A percentile compares a stretch with the other conserved stretches of the same genome.
Evolutionary conservation across 2,888 invertebrate species (phyloP).

Genomic region (Tricholauxania praeusta): DNA sequence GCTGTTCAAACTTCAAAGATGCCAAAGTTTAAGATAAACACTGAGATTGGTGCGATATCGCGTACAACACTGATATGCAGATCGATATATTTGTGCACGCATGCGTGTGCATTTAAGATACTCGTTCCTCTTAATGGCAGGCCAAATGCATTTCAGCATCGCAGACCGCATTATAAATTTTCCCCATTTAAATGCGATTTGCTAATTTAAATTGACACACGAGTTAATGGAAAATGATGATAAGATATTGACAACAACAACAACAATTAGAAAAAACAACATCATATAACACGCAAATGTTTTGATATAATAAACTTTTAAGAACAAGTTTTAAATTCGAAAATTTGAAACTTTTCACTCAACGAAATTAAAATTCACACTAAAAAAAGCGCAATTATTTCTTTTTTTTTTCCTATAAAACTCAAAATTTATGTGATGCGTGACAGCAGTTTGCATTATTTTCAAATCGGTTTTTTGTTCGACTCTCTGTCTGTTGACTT

Average conservation of each 20-base stretch:
- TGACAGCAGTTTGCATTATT: not conserved
- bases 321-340: not conserved
- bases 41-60: too few relatives aligned
- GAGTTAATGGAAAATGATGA: slow-evolving; percentile 21
- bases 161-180: not conserved
- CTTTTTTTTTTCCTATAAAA: not conserved
- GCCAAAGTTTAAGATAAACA: too few relatives aligned
- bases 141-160: not conserved
- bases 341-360: not conserved
- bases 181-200: not conserved
- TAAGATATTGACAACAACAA: slow-evolving; percentile 9
- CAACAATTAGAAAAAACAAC: not conserved
- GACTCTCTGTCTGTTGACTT: not conserved
- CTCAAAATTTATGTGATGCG: slow-evolving; percentile 12
- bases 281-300: not conserved
- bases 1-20: too few relatives aligned
- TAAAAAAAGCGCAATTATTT: not conserved
- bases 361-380: too few relatives aligned
- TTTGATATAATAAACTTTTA: not conserved
- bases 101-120: too few relatives aligned
- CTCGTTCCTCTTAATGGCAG: too few relatives aligned
- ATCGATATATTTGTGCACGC: too few relatives aligned
- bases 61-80: too few relatives aligned
- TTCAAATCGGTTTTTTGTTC: not conserved
- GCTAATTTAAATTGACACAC: slow-evolving; percentile 9